Conservation (phyloP, 2,888 invertebrate genomes). For the Embidobia sp. region DNA sequence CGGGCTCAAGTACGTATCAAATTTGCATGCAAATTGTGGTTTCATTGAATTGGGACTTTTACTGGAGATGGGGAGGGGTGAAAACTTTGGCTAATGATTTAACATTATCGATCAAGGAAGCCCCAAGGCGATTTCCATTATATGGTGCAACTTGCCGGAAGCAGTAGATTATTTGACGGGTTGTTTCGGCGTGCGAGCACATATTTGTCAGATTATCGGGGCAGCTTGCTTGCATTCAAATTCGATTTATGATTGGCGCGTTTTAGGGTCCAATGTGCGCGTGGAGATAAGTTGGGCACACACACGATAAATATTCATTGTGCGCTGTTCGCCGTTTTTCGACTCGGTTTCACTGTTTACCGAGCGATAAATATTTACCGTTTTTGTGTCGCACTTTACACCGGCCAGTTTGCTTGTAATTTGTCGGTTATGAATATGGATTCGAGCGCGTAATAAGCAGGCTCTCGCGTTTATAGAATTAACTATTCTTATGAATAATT, state of each 20-base stretch:
- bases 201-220: constrained; percentile 40
- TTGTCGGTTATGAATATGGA: constrained; percentile 17
- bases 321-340: constrained; percentile 8
- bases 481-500: background rate
- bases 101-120: constrained; percentile 56
- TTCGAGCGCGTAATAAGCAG: background rate
- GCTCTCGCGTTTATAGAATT: background rate
- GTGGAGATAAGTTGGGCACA: constrained; percentile 16
- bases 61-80: background rate
- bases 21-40: constrained; percentile 35
- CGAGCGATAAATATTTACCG: constrained; percentile 32
- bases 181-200: constrained; percentile 24
- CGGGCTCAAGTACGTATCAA: background rate
- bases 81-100: constrained; percentile 47
- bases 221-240: constrained; percentile 21
- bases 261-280: constrained; percentile 1
- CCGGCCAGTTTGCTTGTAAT: background rate
- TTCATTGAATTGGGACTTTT: constrained; percentile 30
- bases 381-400: constrained; percentile 12
- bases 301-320: constrained; percentile 32
- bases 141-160: constrained; percentile 31
- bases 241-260: constrained; percentile 31
- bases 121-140: constrained; percentile 45
- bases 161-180: constrained; percentile 32
- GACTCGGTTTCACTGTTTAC: constrained; percentile 21